These are phyloP conservation scores for Hypanus sabinus DNA, from an alignment of 2,113 vertebrate species.

Conservation along the genomic window DNA sequence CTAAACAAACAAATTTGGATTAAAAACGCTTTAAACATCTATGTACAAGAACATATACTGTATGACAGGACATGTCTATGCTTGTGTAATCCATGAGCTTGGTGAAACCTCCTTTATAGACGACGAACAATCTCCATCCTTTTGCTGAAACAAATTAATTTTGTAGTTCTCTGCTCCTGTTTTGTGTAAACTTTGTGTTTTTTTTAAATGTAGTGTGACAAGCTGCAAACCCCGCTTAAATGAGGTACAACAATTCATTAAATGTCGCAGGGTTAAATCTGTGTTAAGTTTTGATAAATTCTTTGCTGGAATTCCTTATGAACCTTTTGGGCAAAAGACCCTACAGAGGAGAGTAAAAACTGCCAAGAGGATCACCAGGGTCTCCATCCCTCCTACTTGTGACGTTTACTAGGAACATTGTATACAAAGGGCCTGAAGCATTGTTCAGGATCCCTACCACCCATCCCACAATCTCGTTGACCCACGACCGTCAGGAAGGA, in stretches of 20 bases:
- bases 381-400: no score
- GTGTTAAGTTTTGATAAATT: background rate
- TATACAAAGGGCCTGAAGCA: no score
- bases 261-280: background rate
- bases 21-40: constrained; percentile 50
- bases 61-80: constrained; percentile 41
- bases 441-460: no score
- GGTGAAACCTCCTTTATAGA: background rate
- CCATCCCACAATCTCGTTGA: no score
- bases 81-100: background rate
- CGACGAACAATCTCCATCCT: constrained; percentile 1
- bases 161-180: background rate
- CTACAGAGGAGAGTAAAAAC: no score
- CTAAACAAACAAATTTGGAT: constrained; percentile 57
- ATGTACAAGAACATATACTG: constrained; percentile 43
- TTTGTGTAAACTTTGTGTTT: background rate
- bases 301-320: background rate
- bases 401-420: no score
- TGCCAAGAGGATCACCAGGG: no score
- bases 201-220: background rate
- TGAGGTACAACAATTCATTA: background rate
- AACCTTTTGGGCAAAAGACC: background rate
- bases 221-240: background rate
- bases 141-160: background rate
- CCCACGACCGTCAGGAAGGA: no score